Evolutionary conservation across 2,113 vertebrate genomes (phyloP).

Genomic region (Ochotona princeps): DNA sequence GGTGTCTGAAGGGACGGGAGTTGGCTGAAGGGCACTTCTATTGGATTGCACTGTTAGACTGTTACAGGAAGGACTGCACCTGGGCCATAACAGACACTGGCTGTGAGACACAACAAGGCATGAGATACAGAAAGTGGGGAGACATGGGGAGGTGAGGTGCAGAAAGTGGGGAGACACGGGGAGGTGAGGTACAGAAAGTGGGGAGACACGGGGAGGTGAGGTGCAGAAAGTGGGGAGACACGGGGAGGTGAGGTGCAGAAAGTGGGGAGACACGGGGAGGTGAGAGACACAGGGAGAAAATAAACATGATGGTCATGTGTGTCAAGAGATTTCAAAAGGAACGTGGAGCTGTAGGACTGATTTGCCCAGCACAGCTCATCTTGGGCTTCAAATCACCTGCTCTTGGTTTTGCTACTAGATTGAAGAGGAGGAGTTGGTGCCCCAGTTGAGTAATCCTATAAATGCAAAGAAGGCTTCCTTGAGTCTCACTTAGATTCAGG

Average conservation of each 20-base stretch:
- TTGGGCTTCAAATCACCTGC: not conserved
- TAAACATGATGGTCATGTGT: rapidly evolving
- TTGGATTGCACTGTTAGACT: rapidly evolving
- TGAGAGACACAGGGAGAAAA: not conserved
- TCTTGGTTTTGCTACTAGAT: not conserved
- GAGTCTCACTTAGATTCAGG: not conserved
- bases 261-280: not conserved
- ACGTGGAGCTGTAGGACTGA: too few species aligned
- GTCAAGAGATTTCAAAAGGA: not conserved
- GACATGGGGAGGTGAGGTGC: not conserved
- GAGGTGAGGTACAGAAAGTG: not conserved
- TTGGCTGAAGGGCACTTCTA: not conserved
- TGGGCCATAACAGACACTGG: rapidly evolving
- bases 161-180: not conserved
- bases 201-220: not conserved
- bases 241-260: not conserved
- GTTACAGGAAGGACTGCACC: rapidly evolving
- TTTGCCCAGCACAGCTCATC: not conserved
- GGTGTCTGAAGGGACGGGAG: rapidly evolving
- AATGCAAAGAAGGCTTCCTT: not conserved
- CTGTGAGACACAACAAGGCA: not conserved
- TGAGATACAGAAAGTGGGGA: too few species aligned
- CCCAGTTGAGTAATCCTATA: rapidly evolving
- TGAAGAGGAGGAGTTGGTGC: not conserved
- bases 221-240: too few species aligned